These are phyloP conservation scores for Selene dorsalis DNA, from an alignment of 2,797 vertebrate species.

Conservation along the genomic window DNA sequence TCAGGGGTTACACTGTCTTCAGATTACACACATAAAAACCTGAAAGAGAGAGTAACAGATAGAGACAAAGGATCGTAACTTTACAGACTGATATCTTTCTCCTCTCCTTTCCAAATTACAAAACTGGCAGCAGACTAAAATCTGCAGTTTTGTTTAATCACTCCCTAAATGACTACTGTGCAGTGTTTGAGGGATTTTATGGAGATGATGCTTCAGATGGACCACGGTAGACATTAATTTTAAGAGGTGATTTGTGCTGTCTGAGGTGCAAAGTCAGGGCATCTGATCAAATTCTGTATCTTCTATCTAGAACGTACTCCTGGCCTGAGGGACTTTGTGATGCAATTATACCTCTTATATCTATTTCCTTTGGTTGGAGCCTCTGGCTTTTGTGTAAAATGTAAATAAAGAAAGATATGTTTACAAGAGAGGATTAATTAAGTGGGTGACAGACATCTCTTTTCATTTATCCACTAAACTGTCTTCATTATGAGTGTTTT, in stretches of 20 bases:
- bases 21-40: not conserved
- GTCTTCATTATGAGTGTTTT: slow-evolving; percentile 3
- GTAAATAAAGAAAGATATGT: not conserved
- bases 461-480: not conserved
- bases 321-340: not conserved
- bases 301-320: not conserved
- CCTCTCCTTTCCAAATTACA: not conserved
- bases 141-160: no score
- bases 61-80: not conserved
- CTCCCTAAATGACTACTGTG: no score
- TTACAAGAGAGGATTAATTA: slow-evolving; percentile 16
- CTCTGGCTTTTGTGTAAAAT: not conserved
- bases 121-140: no score
- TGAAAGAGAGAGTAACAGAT: not conserved
- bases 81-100: not conserved
- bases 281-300: not conserved
- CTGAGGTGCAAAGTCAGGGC: not conserved
- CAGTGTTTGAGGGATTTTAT: not conserved
- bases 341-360: not conserved
- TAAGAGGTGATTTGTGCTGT: not conserved
- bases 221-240: not conserved
- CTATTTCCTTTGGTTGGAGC: not conserved
- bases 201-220: not conserved
- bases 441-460: not conserved
- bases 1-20: not conserved